Base-by-base conservation (phyloP, 2,113 vertebrate genomes). In the Toxostoma redivivum region DNA sequence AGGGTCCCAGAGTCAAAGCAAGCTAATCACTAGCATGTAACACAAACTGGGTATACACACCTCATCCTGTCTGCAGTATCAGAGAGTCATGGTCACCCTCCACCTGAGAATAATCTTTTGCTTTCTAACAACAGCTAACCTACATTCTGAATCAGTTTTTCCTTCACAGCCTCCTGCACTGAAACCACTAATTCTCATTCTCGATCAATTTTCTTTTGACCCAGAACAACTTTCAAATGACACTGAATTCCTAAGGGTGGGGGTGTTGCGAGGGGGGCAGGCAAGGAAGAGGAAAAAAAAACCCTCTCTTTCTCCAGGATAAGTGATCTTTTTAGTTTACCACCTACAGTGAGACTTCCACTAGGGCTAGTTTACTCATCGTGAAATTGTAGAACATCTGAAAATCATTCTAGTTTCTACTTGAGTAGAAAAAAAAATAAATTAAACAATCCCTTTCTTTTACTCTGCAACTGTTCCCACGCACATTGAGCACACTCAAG, bases 381-480 rank as follows among this genome's bases (percentile, higher is more conserved):
- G 2, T 28, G 51, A 81, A 92, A 92, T 4, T 45, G 64, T 2
- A 53, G 80, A 81, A 95, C 82, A 93, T 96, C 82, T 93, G 94
- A 92, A 94, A 95, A 74, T 86, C 44, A 90, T 93, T 94, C 72
- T 50, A 33, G 57, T 74, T 97, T 74, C 80, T 76, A 67, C 44
- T 12, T 61, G 25, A 92, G 44, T n/a, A 76, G 90, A 67, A 76
- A 93, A 89, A 94, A 95, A 91, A 27, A 73, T 14, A 79, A 95
- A 65, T 54, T 21, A 70, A 94, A 56, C 44, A 71, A 79, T 37
- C 57, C 16, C 14, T 64, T 81, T 78, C 40, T 57, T 76, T 58
- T 54, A 2, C 25, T 82, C 23, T 15, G 6, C 47, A 67, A n/a
- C 27, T 3, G 2, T 81, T 93, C 88, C 80, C 88, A 86, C 1